These are phyloP conservation scores for Osmoderma eremita DNA, from an alignment of 2,888 invertebrate species.

Conservation along the genomic window DNA sequence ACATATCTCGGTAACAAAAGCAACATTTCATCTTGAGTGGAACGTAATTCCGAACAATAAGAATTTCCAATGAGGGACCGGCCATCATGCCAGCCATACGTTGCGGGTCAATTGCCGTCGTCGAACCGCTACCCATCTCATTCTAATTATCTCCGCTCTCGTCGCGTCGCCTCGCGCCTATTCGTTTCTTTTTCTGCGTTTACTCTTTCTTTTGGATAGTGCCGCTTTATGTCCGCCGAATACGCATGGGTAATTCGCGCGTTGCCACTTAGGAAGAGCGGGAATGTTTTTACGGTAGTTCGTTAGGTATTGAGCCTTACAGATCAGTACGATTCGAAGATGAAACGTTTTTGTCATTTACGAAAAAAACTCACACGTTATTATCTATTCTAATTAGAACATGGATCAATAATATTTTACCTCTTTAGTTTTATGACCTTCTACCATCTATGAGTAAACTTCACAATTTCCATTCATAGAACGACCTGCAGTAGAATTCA, in stretches of 20 bases:
- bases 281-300: background rate
- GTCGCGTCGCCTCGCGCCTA: background rate
- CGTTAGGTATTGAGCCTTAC: background rate
- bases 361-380: too few relatives aligned
- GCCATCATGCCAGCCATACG: conserved; percentile 44
- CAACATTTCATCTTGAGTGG: conserved; percentile 36
- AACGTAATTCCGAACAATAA: conserved; percentile 42
- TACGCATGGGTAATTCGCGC: conserved; percentile 24
- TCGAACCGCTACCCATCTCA: conserved; percentile 36
- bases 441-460: too few relatives aligned
- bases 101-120: conserved; percentile 43
- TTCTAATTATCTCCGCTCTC: conserved; percentile 31
- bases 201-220: conserved; percentile 5
- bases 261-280: background rate
- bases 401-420: too few relatives aligned
- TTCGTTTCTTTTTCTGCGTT: conserved; percentile 17
- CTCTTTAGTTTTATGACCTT: too few relatives aligned
- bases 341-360: too few relatives aligned
- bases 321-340: background rate
- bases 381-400: too few relatives aligned
- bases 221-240: background rate
- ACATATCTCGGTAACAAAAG: conserved; percentile 29
- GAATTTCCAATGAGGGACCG: conserved; percentile 45
- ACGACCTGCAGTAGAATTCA: too few relatives aligned
- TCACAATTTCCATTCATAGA: too few relatives aligned